Evolutionary conservation across 1,140 invertebrate species (phyloP).

Genomic region (Chrysopa pallens): DNA sequence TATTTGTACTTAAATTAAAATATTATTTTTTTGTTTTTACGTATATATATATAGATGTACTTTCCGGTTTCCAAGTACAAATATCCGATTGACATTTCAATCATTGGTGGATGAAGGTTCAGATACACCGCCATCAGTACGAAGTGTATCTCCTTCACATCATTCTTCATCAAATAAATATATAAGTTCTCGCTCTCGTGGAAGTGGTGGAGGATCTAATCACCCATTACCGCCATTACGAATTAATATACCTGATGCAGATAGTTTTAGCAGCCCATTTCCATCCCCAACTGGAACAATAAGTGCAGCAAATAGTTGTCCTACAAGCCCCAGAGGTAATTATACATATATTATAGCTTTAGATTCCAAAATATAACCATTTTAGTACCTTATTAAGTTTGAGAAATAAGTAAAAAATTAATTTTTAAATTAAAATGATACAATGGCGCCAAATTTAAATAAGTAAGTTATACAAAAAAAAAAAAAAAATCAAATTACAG

Average conservation of each 20-base stretch:
- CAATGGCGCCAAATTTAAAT: too few species aligned
- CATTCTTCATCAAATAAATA: constrained; percentile 2
- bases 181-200: constrained; percentile 8
- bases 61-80: constrained; percentile 91
- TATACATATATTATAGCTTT: too few species aligned
- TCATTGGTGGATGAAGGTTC: constrained; percentile 61
- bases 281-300: constrained; percentile 83
- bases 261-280: constrained; percentile 66
- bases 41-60: constrained; percentile 64
- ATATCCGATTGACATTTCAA: constrained; percentile 86
- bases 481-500: too few species aligned
- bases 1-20: constrained; percentile 3
- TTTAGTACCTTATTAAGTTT: too few species aligned
- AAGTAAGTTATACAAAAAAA: too few species aligned
- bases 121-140: constrained; percentile 16
- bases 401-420: too few species aligned
- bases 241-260: constrained; percentile 76
- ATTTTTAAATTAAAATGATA: too few species aligned
- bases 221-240: constrained; percentile 49
- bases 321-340: constrained; percentile 72
- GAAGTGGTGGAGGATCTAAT: constrained; percentile 3
- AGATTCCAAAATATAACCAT: too few species aligned
- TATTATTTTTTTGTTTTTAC: constrained; percentile 10
- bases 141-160: constrained; percentile 19
- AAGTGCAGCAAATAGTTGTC: constrained; percentile 88